Evolutionary conservation across 2,113 vertebrate genomes (phyloP).

Genomic region (Oreochromis niloticus): DNA sequence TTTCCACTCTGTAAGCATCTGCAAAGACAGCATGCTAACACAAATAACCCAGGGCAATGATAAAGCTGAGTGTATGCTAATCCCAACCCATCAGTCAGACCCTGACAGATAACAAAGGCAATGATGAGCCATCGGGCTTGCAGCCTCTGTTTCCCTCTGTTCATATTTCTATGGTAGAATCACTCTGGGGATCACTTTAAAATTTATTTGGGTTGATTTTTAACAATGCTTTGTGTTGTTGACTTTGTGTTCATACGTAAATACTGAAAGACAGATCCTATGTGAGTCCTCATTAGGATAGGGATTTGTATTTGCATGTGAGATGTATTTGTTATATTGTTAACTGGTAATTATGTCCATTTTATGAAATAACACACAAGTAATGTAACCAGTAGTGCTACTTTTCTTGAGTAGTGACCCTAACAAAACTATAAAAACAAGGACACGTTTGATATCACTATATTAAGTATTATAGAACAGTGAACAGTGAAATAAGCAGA

Average conservation of each 20-base stretch:
- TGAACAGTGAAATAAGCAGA: accelerated
- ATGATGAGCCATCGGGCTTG: background rate
- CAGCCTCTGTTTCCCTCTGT: background rate
- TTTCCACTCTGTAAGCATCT: background rate
- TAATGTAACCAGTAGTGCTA: background rate
- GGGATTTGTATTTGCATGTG: too few species aligned
- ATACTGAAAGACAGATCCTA: background rate
- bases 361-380: background rate
- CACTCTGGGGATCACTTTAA: background rate
- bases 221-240: background rate
- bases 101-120: background rate
- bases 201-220: background rate
- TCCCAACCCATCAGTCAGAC: background rate
- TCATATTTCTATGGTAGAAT: background rate
- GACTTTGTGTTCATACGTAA: background rate
- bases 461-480: accelerated
- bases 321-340: too few species aligned
- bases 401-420: background rate
- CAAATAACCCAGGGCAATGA: background rate
- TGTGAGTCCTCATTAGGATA: too few species aligned
- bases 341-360: background rate
- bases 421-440: background rate
- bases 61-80: background rate
- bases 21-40: background rate
- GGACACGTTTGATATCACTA: background rate